Evolutionary conservation across 2,113 vertebrate genomes (phyloP).

Genomic region (Tamias sibiricus): DNA sequence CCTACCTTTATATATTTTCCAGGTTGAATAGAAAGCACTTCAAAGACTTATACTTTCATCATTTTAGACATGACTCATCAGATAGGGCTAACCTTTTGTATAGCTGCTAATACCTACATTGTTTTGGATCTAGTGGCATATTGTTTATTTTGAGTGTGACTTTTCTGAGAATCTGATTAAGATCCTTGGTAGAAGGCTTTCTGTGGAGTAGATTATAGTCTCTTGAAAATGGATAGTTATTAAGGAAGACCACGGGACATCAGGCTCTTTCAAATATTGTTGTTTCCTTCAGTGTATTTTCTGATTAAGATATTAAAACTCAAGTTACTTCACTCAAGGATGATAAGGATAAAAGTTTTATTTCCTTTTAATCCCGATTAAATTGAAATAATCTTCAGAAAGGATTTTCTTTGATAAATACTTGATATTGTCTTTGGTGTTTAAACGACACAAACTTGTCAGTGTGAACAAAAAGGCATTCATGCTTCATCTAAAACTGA

Average conservation of each 20-base stretch:
- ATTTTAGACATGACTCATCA: conserved; percentile 78
- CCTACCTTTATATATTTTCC: conserved; percentile 85
- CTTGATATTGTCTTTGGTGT: conserved; percentile 46
- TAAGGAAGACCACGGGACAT: conserved; percentile 68
- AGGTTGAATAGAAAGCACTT: conserved; percentile 85
- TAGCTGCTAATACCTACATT: conserved; percentile 82
- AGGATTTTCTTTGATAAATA: conserved; percentile 64
- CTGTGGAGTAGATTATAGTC: conserved; percentile 77
- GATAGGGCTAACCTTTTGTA: conserved; percentile 73
- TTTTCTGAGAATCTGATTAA: conserved; percentile 79
- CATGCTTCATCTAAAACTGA: conserved; percentile 3
- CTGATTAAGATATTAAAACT: conserved; percentile 71
- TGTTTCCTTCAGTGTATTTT: conserved; percentile 67
- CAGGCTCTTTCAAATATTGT: conserved; percentile 26
- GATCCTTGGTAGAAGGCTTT: conserved; percentile 70
- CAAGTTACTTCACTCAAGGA: conserved; percentile 73
- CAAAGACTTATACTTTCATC: conserved; percentile 76
- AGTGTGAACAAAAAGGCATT: conserved; percentile 20
- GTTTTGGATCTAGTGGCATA: conserved; percentile 69
- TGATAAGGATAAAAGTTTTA: conserved; percentile 64
- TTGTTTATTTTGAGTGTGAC: conserved; percentile 76
- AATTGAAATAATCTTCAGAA: conserved; percentile 69
- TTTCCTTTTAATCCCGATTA: conserved; percentile 70
- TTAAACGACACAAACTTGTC: conserved; percentile 21
- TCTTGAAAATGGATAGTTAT: conserved; percentile 74